A percentile compares a stretch with the other conserved stretches of the same genome.
These are phyloP conservation scores for Oreochromis mossambicus DNA, from an alignment of 2,797 vertebrate species.

Conservation along the genomic window DNA sequence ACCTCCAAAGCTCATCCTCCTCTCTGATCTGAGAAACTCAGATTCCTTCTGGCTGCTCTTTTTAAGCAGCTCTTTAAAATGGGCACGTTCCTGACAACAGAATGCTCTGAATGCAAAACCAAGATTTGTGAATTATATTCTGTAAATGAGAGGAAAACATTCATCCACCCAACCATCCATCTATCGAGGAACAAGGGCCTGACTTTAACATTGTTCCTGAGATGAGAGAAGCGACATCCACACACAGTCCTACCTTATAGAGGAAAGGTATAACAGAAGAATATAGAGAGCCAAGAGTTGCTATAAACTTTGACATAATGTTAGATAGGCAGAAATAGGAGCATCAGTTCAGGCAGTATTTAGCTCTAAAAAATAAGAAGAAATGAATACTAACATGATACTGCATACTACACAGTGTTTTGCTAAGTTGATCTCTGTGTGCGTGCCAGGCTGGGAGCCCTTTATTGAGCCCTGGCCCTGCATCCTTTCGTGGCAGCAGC, in stretches of 20 bases:
- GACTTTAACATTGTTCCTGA: not conserved
- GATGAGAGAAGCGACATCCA: not conserved
- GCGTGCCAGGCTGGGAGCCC: slow-evolving; percentile 90
- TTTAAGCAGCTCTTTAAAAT: not conserved
- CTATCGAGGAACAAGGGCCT: not conserved
- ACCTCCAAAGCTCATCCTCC: not conserved
- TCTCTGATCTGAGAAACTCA: not conserved
- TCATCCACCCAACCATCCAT: not conserved
- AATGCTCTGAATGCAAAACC: not conserved
- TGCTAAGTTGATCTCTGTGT: not conserved
- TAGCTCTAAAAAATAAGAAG: not conserved
- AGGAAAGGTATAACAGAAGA: not conserved
- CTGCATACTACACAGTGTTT: not conserved
- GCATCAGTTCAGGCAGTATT: not conserved
- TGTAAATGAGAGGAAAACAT: not conserved
- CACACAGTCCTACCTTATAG: not conserved
- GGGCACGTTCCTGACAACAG: not conserved
- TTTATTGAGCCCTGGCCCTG: slow-evolving; percentile 95
- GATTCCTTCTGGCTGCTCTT: not conserved
- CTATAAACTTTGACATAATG: not conserved
- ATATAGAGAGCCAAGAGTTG: not conserved
- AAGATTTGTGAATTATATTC: not conserved
- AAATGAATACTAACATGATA: not conserved
- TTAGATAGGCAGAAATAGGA: not conserved
- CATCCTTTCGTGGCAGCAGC: slow-evolving; percentile 89